phyloP scores from a whole-genome alignment of 2,113 vertebrate species.

The Mirza zaza region DNA sequence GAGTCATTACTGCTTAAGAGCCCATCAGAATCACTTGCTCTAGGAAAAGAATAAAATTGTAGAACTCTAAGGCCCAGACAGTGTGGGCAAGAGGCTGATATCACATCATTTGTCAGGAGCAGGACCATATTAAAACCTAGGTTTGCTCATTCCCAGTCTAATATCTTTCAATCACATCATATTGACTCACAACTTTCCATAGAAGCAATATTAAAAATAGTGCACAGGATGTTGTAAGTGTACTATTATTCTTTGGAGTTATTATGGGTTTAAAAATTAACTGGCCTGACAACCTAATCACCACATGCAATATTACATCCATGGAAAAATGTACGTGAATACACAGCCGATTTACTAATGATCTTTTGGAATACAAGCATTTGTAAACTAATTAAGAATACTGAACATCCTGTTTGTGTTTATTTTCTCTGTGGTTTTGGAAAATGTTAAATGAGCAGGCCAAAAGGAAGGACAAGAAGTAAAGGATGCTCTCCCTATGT shows the following conservation, averaged over 20 bases:
- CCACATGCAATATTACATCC: background rate
- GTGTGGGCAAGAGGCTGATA: background rate
- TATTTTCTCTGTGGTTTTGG: constrained; percentile 37
- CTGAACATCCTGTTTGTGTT: background rate
- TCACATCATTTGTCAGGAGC: background rate
- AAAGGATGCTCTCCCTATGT: background rate
- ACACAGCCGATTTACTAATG: background rate
- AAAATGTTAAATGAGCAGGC: background rate
- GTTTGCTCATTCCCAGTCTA: background rate
- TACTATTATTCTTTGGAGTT: background rate
- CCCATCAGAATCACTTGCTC: background rate
- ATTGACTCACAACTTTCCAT: background rate
- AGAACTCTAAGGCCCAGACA: background rate
- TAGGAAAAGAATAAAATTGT: background rate
- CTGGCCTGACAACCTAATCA: background rate
- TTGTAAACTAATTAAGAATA: background rate
- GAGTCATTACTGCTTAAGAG: background rate
- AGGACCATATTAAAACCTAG: background rate
- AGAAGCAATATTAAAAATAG: background rate
- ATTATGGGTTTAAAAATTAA: background rate
- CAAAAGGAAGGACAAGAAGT: constrained; percentile 27
- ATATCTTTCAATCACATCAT: background rate
- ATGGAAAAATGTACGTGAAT: background rate
- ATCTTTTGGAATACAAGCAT: background rate
- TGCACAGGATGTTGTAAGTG: background rate